Conservation (phyloP, 2,797 vertebrate genomes). For the Gallinago stenura region DNA sequence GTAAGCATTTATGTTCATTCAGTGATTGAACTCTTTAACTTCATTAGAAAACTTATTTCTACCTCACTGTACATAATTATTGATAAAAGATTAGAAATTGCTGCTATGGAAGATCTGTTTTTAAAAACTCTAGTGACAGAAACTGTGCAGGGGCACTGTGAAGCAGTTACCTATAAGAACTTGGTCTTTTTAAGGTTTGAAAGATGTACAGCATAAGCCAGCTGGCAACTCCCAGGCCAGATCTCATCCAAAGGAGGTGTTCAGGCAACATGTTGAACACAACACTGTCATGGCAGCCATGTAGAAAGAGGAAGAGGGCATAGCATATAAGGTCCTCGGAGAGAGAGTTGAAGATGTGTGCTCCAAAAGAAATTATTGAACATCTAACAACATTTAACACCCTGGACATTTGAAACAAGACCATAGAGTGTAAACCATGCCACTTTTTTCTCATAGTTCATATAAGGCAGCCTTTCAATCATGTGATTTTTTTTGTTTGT, state of each 20-base stretch:
- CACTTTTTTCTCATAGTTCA: not conserved
- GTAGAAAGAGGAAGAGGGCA: not conserved
- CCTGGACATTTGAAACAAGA: not conserved
- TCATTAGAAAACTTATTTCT: not conserved
- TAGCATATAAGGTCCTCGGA: not conserved
- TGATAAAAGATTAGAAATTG: not conserved
- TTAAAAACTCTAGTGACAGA: not conserved
- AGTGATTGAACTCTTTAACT: not conserved
- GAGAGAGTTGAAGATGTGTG: not conserved
- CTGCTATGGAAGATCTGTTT: not conserved
- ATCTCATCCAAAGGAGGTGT: not conserved
- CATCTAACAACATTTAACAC: not conserved
- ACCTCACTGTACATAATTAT: not conserved
- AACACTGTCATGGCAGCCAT: not conserved
- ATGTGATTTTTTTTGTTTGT: not conserved
- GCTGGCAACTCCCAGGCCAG: not conserved
- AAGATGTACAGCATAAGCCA: not conserved
- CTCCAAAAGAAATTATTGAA: not conserved
- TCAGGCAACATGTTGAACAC: not conserved
- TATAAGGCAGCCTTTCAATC: not conserved
- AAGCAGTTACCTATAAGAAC: not conserved
- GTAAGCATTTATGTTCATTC: not conserved
- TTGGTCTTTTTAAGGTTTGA: not conserved
- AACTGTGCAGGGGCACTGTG: not conserved
- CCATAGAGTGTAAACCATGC: not conserved